These are phyloP conservation scores for Danionella dracula DNA, from an alignment of 2,797 vertebrate species.

Conservation along the genomic window DNA sequence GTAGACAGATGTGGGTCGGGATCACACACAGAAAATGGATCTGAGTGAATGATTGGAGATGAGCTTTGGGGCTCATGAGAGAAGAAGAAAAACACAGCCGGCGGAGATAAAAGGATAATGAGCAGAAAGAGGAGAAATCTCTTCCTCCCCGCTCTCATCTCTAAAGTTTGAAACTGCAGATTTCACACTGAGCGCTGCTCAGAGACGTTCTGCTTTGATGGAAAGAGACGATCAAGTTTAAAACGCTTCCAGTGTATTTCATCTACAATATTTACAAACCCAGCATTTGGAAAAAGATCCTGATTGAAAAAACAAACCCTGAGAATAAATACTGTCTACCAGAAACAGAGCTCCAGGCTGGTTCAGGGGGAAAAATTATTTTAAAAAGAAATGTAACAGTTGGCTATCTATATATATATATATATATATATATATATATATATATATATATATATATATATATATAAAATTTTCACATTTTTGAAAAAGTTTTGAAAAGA, in stretches of 20 bases:
- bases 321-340: too few species aligned
- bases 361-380: too few species aligned
- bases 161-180: neutral
- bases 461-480: too few species aligned
- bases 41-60: neutral
- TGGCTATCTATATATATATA: too few species aligned
- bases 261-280: too few species aligned
- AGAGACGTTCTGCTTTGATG: neutral
- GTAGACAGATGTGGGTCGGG: neutral
- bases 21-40: neutral
- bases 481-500: too few species aligned
- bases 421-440: too few species aligned
- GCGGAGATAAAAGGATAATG: slow-evolving; percentile 1
- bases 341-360: too few species aligned
- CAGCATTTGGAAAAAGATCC: too few species aligned
- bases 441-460: too few species aligned
- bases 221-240: neutral
- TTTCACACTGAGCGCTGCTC: neutral
- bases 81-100: neutral
- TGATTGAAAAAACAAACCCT: too few species aligned
- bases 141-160: neutral
- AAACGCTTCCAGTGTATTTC: neutral
- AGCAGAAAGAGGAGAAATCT: neutral
- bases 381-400: too few species aligned
- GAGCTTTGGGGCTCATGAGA: neutral